Conservation (phyloP, 1,140 invertebrate species). For the Harpegnathos saltator region DNA sequence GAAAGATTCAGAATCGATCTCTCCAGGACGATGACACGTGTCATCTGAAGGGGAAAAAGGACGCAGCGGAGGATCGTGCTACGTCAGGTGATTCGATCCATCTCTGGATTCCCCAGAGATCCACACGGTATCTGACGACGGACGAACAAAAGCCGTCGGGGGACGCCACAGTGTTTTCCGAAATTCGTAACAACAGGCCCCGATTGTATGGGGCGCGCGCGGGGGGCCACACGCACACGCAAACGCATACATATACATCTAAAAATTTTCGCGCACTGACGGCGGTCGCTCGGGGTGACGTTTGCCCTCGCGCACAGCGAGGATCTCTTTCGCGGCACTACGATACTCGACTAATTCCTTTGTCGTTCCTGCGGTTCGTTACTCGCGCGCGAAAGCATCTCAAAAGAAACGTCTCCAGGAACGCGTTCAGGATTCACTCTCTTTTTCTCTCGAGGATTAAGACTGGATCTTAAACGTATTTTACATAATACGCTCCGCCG, state of each 20-base stretch:
- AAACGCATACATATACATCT: no score
- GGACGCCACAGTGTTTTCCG: constrained; percentile 74
- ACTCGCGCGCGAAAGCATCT: constrained; percentile 66
- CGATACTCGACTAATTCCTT: constrained; percentile 74
- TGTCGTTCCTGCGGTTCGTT: constrained; percentile 58
- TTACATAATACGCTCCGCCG: constrained; percentile 44
- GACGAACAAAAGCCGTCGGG: constrained; percentile 73
- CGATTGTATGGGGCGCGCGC: constrained; percentile 70
- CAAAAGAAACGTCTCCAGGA: constrained; percentile 34
- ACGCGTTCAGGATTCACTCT: constrained; percentile 38
- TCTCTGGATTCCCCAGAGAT: constrained; percentile 40
- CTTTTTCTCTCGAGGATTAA: constrained; percentile 31
- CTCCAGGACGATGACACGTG: constrained; percentile 48
- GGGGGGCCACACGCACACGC: constrained; percentile 55
- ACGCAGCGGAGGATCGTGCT: constrained; percentile 15
- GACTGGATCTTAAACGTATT: constrained; percentile 13
- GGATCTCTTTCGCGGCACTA: constrained; percentile 30
- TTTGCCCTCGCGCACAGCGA: constrained; percentile 48
- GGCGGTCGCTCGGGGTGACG: constrained; percentile 28
- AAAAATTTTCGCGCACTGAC: no score
- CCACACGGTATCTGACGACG: constrained; percentile 74
- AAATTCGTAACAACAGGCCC: constrained; percentile 74
- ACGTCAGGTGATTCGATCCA: constrained; percentile 57
- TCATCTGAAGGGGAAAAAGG: constrained; percentile 30
- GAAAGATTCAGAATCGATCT: no score